phyloP scores from a whole-genome alignment of 2,888 invertebrate genomes.

The Galeopsomyia nigrocyanea region DNA sequence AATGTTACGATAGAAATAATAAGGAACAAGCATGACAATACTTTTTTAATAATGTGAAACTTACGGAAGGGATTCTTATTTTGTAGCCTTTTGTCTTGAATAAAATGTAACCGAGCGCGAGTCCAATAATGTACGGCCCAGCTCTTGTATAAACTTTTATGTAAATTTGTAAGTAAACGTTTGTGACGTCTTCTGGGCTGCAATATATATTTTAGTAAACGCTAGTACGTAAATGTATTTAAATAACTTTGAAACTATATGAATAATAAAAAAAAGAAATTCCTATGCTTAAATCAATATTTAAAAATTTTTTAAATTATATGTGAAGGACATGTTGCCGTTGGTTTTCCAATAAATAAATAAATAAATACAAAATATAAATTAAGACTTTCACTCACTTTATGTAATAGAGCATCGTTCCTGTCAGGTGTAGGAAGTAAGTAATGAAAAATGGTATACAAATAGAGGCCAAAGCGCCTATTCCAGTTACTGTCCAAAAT shows the following conservation, averaged over 20 bases:
- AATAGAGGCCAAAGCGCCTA: slow-evolving; percentile 55
- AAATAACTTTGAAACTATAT: too few relatives aligned
- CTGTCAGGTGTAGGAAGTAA: slow-evolving; percentile 54
- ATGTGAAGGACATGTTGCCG: too few relatives aligned
- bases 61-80: slow-evolving; percentile 50
- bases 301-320: too few relatives aligned
- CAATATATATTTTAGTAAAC: slow-evolving; percentile 6
- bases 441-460: slow-evolving; percentile 59
- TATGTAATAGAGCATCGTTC: slow-evolving; percentile 64
- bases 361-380: slow-evolving; percentile 14
- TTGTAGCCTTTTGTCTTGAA: slow-evolving; percentile 50
- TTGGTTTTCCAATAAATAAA: too few relatives aligned
- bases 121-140: slow-evolving; percentile 64
- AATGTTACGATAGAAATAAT: background rate
- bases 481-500: slow-evolving; percentile 52
- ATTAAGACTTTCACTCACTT: slow-evolving; percentile 53
- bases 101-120: slow-evolving; percentile 62
- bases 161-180: slow-evolving; percentile 60
- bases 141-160: slow-evolving; percentile 60
- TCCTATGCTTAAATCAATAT: too few relatives aligned
- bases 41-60: background rate
- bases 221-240: background rate
- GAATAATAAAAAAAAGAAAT: too few relatives aligned
- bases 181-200: slow-evolving; percentile 53
- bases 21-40: background rate